Conservation (phyloP, 1,140 invertebrate genomes). For the Leptinotarsa undecemlineata region DNA sequence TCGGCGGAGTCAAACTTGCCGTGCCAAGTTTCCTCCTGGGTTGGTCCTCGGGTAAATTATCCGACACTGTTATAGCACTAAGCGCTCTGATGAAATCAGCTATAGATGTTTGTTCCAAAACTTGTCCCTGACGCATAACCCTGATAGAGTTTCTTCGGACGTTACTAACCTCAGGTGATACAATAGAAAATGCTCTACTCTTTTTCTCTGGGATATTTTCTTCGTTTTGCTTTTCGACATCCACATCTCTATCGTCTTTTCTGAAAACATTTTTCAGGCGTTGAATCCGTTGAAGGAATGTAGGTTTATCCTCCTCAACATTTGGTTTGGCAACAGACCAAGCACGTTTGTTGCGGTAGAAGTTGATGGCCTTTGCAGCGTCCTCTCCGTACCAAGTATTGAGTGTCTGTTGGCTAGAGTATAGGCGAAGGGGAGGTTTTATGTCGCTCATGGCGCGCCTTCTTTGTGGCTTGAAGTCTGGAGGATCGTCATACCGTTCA, state of each 20-base stretch:
- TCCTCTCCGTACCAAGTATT: constrained; percentile 72
- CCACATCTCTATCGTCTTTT: constrained; percentile 38
- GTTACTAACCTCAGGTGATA: not conserved
- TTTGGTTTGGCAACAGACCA: constrained; percentile 27
- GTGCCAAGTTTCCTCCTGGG: constrained; percentile 63
- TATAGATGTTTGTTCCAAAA: constrained; percentile 75
- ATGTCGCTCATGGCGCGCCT: constrained; percentile 60
- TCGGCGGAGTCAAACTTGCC: constrained; percentile 55
- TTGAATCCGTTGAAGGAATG: constrained; percentile 35
- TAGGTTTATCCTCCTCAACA: constrained; percentile 32
- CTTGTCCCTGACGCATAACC: constrained; percentile 56
- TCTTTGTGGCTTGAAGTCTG: constrained; percentile 56
- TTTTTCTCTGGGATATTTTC: not conserved
- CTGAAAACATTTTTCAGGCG: constrained; percentile 41
- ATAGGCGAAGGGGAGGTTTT: constrained; percentile 53
- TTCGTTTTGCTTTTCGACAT: constrained; percentile 47
- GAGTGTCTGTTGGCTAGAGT: constrained; percentile 58
- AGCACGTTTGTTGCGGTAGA: constrained; percentile 50
- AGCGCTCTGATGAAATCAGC: constrained; percentile 74
- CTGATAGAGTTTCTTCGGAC: constrained; percentile 21
- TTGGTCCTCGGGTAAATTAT: constrained; percentile 44
- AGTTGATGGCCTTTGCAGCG: constrained; percentile 56
- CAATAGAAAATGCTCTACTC: not conserved
- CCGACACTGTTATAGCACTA: constrained; percentile 56
- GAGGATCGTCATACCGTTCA: constrained; percentile 61